Evolutionary conservation across 2,113 vertebrate genomes (phyloP).

Genomic region (Psittacus erithacus): DNA sequence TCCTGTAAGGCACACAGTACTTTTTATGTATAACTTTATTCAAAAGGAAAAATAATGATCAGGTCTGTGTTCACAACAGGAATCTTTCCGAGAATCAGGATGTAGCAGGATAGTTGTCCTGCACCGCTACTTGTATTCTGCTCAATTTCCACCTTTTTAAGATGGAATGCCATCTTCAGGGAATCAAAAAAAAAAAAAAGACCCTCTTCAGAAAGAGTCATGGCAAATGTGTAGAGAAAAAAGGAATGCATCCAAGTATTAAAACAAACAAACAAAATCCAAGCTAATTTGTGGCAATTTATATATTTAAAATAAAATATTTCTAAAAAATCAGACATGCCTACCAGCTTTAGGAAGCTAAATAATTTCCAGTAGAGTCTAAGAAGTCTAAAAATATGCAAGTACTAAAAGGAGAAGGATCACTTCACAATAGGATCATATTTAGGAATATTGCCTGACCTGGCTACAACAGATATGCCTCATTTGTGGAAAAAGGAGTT

Average conservation of each 20-base stretch:
- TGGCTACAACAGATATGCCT: not conserved
- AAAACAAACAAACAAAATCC: not conserved
- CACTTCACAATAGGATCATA: not conserved
- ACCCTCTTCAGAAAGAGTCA: not conserved
- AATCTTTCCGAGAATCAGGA: not conserved
- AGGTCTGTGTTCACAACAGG: not conserved
- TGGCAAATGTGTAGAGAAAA: not conserved
- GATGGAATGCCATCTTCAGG: not conserved
- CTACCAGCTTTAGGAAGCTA: not conserved
- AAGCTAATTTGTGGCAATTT: not conserved
- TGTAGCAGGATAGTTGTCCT: not conserved
- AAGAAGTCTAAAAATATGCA: not conserved
- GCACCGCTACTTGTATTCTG: not conserved
- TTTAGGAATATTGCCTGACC: not conserved
- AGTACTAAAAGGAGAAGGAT: not conserved
- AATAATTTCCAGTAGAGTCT: not conserved
- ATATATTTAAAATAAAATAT: not conserved
- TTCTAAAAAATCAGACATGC: not conserved
- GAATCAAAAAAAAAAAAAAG: not conserved
- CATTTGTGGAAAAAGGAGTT: not conserved
- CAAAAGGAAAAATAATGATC: not conserved
- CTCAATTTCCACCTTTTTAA: not conserved
- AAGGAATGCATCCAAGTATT: not conserved
- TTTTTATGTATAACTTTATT: not conserved
- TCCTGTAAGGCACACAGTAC: slow-evolving; percentile 74